A percentile compares a stretch with the other conserved stretches of the same genome.
These are phyloP conservation scores for Baccha elongata DNA, from an alignment of 2,888 invertebrate species.

Conservation along the genomic window DNA sequence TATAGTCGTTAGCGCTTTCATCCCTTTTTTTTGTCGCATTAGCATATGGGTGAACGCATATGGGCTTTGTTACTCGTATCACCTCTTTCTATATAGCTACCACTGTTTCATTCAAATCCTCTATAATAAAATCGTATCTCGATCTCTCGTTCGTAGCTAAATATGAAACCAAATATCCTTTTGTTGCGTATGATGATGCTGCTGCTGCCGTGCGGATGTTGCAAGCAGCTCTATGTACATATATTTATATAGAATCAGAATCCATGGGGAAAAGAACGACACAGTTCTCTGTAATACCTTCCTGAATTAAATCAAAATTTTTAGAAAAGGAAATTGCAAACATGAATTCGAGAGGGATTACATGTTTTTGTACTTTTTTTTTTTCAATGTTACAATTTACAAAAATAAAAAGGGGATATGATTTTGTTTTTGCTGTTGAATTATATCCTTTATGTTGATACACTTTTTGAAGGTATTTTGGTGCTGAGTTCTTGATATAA, in stretches of 20 bases:
- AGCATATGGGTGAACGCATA: slow-evolving; percentile 20
- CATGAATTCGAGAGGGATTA: slow-evolving; percentile 51
- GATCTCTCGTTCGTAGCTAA: slow-evolving; percentile 6
- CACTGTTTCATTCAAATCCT: slow-evolving; percentile 8
- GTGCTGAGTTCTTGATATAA: not conserved
- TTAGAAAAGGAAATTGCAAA: slow-evolving; percentile 62
- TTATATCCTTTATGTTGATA: slow-evolving; percentile 22
- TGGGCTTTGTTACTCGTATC: slow-evolving; percentile 14
- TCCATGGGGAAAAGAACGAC: slow-evolving; percentile 8
- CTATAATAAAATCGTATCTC: slow-evolving; percentile 43
- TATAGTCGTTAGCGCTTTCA: slow-evolving; percentile 6
- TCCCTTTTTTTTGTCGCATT: not conserved
- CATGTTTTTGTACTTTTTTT: slow-evolving; percentile 10
- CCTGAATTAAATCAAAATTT: slow-evolving; percentile 63
- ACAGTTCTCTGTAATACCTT: slow-evolving; percentile 23
- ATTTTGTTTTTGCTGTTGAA: slow-evolving; percentile 36
- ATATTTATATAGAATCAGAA: not conserved
- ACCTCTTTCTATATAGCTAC: not conserved
- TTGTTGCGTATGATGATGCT: slow-evolving; percentile 26
- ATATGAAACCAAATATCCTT: slow-evolving; percentile 48
- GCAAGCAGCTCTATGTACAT: not conserved
- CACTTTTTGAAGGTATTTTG: not conserved
- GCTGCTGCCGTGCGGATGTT: slow-evolving; percentile 8
- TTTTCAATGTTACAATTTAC: slow-evolving; percentile 12
- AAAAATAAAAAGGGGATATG: slow-evolving; percentile 21